A percentile compares a stretch with the other conserved stretches of the same genome.
Evolutionary conservation across 1,140 invertebrate genomes (phyloP).

Genomic region (Conopomorpha cramerella): DNA sequence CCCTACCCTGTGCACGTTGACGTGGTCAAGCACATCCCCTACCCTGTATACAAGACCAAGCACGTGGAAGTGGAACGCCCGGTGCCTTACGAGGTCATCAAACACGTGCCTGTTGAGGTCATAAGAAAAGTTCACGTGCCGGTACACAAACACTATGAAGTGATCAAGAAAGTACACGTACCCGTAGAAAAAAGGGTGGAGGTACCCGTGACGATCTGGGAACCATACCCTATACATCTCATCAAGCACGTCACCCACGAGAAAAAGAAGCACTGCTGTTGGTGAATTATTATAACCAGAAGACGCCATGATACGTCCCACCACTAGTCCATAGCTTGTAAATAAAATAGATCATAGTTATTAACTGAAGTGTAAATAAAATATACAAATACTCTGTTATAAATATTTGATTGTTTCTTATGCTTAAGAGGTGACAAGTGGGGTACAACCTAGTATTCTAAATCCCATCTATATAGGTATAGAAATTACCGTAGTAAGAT

Average conservation of each 20-base stretch:
- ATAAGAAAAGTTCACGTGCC: conserved; percentile 44
- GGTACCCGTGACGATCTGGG: conserved; percentile 43
- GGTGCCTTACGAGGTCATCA: conserved; percentile 46
- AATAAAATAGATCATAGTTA: too few species aligned
- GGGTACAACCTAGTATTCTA: too few species aligned
- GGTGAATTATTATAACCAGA: conserved; percentile 21
- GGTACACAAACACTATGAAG: conserved; percentile 44
- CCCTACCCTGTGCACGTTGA: conserved; percentile 51
- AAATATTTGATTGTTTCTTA: too few species aligned
- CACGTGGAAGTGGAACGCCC: conserved; percentile 49
- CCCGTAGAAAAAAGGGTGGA: conserved; percentile 46
- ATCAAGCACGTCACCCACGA: conserved; percentile 52
- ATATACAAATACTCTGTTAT: too few species aligned
- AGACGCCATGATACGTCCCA: too few species aligned
- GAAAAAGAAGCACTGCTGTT: conserved; percentile 48
- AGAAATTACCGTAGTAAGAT: too few species aligned
- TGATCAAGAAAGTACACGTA: conserved; percentile 47
- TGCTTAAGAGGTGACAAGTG: too few species aligned
- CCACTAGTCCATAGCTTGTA: conserved; percentile 41
- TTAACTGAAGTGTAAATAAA: too few species aligned
- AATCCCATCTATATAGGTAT: too few species aligned
- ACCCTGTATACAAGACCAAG: conserved; percentile 44
- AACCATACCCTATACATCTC: conserved; percentile 46
- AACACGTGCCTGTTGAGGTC: conserved; percentile 37
- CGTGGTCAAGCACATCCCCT: conserved; percentile 46